Evolutionary conservation across 2,113 vertebrate genomes (phyloP).

Genomic region (Motacilla tschutschensis): DNA sequence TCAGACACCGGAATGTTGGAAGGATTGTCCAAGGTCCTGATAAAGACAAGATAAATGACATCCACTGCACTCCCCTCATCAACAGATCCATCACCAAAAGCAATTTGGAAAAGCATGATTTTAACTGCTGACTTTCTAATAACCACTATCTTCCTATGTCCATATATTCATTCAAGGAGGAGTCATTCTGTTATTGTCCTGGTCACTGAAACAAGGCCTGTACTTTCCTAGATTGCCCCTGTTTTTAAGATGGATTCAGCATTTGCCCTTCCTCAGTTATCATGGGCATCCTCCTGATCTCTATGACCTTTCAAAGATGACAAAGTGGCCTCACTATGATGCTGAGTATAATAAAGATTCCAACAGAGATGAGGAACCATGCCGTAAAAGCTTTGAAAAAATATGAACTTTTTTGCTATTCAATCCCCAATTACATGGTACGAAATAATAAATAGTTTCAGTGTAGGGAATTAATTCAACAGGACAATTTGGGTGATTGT

Average conservation of each 20-base stretch:
- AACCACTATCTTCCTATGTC: background rate
- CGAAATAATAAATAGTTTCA: conserved; percentile 49
- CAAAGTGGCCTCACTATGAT: background rate
- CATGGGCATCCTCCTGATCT: background rate
- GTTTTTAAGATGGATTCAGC: background rate
- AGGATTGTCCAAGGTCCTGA: background rate
- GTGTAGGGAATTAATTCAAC: conserved; percentile 43
- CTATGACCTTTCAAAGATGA: background rate
- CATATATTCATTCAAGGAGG: background rate
- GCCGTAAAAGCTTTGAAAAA: conserved; percentile 20
- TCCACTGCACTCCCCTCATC: background rate
- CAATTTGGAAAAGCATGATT: background rate
- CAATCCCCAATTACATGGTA: background rate
- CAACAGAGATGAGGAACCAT: background rate
- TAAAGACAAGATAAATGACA: background rate
- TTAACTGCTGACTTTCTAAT: background rate
- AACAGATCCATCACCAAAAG: background rate
- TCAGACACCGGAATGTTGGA: background rate
- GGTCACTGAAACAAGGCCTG: background rate
- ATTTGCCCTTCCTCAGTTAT: background rate
- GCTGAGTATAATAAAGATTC: background rate
- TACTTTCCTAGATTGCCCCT: background rate
- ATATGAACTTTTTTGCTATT: conserved; percentile 15
- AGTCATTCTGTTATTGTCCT: background rate
- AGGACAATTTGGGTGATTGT: conserved; percentile 32